A percentile compares a stretch with the other conserved stretches of the same genome.
Conservation (phyloP, 2,888 invertebrate genomes). For the Malthinus flaveolus region DNA sequence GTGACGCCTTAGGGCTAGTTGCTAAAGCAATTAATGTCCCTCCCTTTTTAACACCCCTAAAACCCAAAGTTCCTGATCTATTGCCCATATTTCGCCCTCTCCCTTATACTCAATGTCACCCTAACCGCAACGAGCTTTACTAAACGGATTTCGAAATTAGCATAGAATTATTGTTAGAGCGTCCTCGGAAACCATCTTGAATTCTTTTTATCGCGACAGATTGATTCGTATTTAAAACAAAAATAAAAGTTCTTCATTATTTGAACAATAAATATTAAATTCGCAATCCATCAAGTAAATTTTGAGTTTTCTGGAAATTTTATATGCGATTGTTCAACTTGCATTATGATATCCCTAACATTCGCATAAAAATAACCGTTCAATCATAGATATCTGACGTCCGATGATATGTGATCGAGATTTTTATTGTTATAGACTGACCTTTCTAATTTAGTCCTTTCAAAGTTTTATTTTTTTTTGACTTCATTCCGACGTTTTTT, state of each 20-base stretch:
- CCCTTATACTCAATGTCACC: conserved; percentile 28
- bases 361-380: conserved; percentile 23
- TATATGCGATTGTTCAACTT: conserved; percentile 24
- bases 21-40: conserved; percentile 37
- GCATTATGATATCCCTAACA: conserved; percentile 23
- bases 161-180: conserved; percentile 20
- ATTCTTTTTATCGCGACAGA: background rate
- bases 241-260: conserved; percentile 6
- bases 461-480: too few species aligned
- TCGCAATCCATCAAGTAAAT: conserved; percentile 25
- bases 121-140: conserved; percentile 32
- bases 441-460: conserved; percentile 8
- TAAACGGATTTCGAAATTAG: conserved; percentile 30
- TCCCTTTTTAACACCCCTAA: conserved; percentile 36
- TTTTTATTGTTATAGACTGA: conserved; percentile 24
- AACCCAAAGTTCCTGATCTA: conserved; percentile 21
- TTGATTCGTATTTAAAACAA: conserved; percentile 4
- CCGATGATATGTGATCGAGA: conserved; percentile 24
- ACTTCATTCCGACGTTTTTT: too few species aligned
- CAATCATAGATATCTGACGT: conserved; percentile 29
- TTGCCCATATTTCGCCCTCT: conserved; percentile 33
- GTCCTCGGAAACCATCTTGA: conserved; percentile 7
- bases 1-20: conserved; percentile 34
- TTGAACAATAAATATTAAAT: conserved; percentile 25
- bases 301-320: conserved; percentile 24